These are phyloP conservation scores for Hanleya hanleyi DNA, from an alignment of 2,888 invertebrate genomes.

Conservation along the genomic window DNA sequence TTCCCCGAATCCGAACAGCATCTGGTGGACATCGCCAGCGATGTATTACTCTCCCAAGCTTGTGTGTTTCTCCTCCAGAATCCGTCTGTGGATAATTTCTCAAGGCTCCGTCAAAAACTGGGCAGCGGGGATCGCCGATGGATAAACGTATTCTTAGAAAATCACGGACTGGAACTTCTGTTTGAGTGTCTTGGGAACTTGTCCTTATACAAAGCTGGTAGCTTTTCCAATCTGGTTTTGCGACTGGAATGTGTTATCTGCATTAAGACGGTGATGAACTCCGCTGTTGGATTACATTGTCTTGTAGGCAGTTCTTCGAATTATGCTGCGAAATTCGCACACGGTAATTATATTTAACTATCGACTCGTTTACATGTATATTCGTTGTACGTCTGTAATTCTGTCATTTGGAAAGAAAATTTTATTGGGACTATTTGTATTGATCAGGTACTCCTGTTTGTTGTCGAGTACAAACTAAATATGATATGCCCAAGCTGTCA, in stretches of 20 bases:
- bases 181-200: slow-evolving; percentile 58
- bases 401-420: no score
- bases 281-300: slow-evolving; percentile 92
- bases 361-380: no score
- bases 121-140: slow-evolving; percentile 52
- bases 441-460: no score
- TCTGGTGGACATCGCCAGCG: slow-evolving; percentile 48
- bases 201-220: slow-evolving; percentile 38
- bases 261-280: slow-evolving; percentile 81
- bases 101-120: slow-evolving; percentile 59
- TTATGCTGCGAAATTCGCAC: slow-evolving; percentile 91
- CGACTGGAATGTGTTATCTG: slow-evolving; percentile 68
- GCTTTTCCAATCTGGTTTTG: slow-evolving; percentile 52
- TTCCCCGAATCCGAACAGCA: slow-evolving; percentile 41
- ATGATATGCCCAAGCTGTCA: no score
- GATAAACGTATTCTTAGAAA: slow-evolving; percentile 65
- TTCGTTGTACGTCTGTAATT: no score
- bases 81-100: slow-evolving; percentile 61
- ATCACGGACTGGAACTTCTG: slow-evolving; percentile 57
- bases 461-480: no score
- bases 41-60: slow-evolving; percentile 50
- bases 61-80: slow-evolving; percentile 53
- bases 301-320: slow-evolving; percentile 91
- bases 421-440: no score
- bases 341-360: slow-evolving; percentile 78